phyloP scores from a whole-genome alignment of 2,113 vertebrate genomes.

The Triplophysa siluroides region DNA sequence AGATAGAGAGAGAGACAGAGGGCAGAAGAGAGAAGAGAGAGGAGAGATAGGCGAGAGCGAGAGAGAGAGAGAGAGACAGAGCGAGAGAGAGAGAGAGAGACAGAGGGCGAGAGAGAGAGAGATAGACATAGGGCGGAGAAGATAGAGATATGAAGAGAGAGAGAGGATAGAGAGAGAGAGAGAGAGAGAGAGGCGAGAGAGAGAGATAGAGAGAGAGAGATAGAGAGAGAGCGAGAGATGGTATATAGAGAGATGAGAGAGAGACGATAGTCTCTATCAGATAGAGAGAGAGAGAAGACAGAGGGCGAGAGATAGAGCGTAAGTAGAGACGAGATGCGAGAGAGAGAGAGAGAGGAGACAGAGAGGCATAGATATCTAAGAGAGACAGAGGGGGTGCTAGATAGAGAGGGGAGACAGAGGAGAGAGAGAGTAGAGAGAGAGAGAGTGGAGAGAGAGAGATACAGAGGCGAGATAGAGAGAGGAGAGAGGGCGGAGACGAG shows the following conservation, averaged over 20 bases:
- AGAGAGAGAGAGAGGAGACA: background rate
- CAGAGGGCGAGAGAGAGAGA: background rate
- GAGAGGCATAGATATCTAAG: too few relatives aligned
- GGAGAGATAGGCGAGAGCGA: background rate
- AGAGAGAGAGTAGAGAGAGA: background rate
- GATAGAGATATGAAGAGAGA: background rate
- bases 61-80: background rate
- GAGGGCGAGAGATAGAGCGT: too few relatives aligned
- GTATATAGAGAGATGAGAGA: background rate
- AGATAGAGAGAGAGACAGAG: too few relatives aligned
- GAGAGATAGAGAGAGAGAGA: background rate
- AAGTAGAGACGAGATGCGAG: background rate
- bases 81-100: background rate
- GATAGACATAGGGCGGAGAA: background rate
- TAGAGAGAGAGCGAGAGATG: background rate
- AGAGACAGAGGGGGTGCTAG: too few relatives aligned
- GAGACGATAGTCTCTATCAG: too few relatives aligned
- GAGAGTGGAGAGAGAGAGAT: too few relatives aligned
- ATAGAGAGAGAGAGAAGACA: too few relatives aligned
- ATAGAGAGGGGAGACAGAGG: too few relatives aligned
- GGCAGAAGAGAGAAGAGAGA: too few relatives aligned
- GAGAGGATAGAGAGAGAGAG: background rate
- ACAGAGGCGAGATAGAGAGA: too few relatives aligned
- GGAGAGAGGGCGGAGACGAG: too few relatives aligned
- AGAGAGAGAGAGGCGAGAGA: background rate